These are phyloP conservation scores for Campylorhamphus procurvoides DNA, from an alignment of 2,113 vertebrate genomes.

Conservation along the genomic window DNA sequence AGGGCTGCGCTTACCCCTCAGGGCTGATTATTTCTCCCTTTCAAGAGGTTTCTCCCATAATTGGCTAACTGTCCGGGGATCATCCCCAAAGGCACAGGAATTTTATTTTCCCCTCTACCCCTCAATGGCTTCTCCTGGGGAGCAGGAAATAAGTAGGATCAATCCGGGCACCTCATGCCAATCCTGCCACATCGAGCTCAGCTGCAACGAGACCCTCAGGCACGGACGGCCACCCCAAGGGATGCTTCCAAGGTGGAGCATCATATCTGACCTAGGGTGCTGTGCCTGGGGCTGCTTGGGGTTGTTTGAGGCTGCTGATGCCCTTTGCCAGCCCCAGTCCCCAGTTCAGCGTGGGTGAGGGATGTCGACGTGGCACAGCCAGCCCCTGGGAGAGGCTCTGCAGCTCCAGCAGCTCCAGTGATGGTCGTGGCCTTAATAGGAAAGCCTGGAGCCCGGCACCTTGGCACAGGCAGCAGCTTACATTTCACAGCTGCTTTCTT, in stretches of 20 bases:
- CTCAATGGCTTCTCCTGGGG: neutral
- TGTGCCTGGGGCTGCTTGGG: neutral
- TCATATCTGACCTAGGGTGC: neutral
- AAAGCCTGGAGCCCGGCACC: conserved; percentile 52
- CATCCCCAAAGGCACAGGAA: neutral
- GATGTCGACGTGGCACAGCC: neutral
- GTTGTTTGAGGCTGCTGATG: neutral
- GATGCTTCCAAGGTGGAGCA: neutral
- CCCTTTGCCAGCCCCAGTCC: neutral
- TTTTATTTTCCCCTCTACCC: neutral
- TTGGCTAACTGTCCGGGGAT: conserved; percentile 30
- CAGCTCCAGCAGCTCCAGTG: conserved; percentile 34
- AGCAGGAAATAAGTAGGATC: neutral
- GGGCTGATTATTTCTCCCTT: conserved; percentile 32
- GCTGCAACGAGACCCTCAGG: fast-evolving
- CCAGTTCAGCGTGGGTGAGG: fast-evolving
- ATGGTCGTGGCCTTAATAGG: conserved; percentile 69
- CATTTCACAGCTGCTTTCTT: conserved; percentile 69
- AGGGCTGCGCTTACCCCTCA: neutral
- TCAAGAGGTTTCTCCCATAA: conserved; percentile 31
- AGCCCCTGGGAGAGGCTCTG: neutral
- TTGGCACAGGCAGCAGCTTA: conserved; percentile 59
- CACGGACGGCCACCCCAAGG: neutral
- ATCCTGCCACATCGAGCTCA: neutral
- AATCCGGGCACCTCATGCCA: fast-evolving